A percentile compares a stretch with the other conserved stretches of the same genome.
phyloP scores from a whole-genome alignment of 2,888 invertebrate genomes.

The Oxyscelio sp. region DNA sequence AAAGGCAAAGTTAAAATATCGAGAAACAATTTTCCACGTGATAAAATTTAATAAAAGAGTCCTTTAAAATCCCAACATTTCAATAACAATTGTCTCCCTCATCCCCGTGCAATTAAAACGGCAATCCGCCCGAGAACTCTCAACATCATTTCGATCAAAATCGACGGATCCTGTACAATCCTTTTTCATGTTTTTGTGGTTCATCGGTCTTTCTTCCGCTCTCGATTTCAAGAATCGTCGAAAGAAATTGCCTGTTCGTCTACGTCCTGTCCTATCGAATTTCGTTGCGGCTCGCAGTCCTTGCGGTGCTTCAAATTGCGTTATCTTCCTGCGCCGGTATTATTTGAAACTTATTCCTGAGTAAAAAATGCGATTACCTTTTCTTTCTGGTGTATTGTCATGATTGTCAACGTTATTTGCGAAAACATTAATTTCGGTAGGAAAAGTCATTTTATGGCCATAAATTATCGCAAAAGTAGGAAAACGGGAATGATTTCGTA shows the following conservation, averaged over 20 bases:
- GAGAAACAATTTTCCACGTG: conserved; percentile 37
- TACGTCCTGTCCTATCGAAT: conserved; percentile 62
- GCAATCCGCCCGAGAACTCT: neutral
- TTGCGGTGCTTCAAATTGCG: conserved; percentile 55
- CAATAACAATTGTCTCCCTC: conserved; percentile 29
- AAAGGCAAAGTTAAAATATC: neutral
- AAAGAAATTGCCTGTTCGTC: conserved; percentile 70
- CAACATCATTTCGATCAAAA: conserved; percentile 33
- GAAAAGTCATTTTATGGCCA: neutral
- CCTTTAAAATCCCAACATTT: neutral
- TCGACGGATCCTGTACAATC: conserved; percentile 41
- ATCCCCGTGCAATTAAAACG: conserved; percentile 33
- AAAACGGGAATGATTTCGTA: conserved; percentile 45
- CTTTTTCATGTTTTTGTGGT: conserved; percentile 68
- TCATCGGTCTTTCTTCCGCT: conserved; percentile 61
- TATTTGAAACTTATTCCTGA: conserved; percentile 69
- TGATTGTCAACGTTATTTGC: conserved; percentile 54
- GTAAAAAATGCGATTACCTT: conserved; percentile 67
- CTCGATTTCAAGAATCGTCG: conserved; percentile 61
- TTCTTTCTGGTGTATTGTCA: conserved; percentile 56
- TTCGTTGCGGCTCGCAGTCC: conserved; percentile 61
- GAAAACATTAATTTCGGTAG: conserved; percentile 11
- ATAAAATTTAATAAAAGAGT: conserved; percentile 28
- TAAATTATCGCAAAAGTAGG: conserved; percentile 34
- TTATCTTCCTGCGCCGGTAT: conserved; percentile 48